phyloP scores from a whole-genome alignment of 2,113 vertebrate species.

The Bufo gargarizans region DNA sequence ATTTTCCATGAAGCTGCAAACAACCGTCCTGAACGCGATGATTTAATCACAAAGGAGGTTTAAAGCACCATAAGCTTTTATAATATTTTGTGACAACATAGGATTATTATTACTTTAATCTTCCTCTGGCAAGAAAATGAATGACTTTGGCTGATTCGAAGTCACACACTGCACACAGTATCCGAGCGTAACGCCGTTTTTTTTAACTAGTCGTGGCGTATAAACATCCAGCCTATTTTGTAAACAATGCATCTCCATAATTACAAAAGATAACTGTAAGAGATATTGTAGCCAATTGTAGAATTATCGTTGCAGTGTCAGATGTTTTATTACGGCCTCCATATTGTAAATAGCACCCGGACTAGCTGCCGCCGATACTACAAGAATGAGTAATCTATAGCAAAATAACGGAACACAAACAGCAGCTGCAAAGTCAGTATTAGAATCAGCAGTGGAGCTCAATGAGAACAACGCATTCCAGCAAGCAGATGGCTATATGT shows the following conservation, averaged over 20 bases:
- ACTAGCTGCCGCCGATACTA: neutral
- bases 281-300: neutral
- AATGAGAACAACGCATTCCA: conserved; percentile 14
- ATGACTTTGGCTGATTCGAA: conserved; percentile 16
- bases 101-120: conserved; percentile 29
- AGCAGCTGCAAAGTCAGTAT: conserved; percentile 45
- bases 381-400: conserved; percentile 31
- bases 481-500: conserved; percentile 53
- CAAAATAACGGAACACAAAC: conserved; percentile 21
- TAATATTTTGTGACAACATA: conserved; percentile 27
- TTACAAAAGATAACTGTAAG: conserved; percentile 6
- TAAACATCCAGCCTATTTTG: conserved; percentile 7
- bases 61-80: conserved; percentile 10
- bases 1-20: neutral
- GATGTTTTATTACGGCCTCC: conserved; percentile 17
- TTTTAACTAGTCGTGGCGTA: neutral
- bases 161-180: conserved; percentile 2
- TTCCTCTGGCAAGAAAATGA: neutral
- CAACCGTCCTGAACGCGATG: neutral
- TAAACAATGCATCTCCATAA: neutral
- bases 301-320: neutral
- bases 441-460: conserved; percentile 31
- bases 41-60: conserved; percentile 28
- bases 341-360: conserved; percentile 35
- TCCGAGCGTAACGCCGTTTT: neutral